Percentiles rank a stretch among this genome's conserved stretches.
phyloP scores from a whole-genome alignment of 2,888 invertebrate species.

The Apomyelois bistriatella region DNA sequence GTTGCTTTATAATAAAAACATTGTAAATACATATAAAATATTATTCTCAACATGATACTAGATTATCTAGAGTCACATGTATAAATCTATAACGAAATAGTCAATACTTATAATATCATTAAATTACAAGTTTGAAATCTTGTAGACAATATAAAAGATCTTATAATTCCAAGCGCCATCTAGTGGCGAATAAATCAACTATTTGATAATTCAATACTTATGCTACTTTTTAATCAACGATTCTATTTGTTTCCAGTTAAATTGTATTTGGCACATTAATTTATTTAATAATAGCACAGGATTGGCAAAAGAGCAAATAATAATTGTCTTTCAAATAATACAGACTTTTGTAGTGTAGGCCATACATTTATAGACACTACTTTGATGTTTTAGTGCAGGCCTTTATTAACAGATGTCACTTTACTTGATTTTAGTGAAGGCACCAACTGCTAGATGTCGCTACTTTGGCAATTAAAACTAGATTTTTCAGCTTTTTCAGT shows the following conservation, averaged over 20 bases:
- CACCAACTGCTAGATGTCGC: not conserved
- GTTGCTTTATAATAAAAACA: slow-evolving; percentile 16
- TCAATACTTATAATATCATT: slow-evolving; percentile 19
- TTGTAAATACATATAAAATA: slow-evolving; percentile 18
- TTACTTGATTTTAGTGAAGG: not conserved
- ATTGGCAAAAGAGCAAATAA: too few relatives aligned
- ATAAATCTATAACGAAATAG: slow-evolving; percentile 17
- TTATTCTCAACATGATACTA: slow-evolving; percentile 18
- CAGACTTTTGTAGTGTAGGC: too few relatives aligned
- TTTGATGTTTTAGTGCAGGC: not conserved
- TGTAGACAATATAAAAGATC: slow-evolving; percentile 9
- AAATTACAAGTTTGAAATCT: slow-evolving; percentile 4
- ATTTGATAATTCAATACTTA: not conserved
- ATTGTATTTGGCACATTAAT: not conserved
- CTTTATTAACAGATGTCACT: not conserved
- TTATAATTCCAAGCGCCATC: slow-evolving; percentile 17
- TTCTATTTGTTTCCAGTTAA: not conserved
- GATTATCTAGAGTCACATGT: slow-evolving; percentile 15
- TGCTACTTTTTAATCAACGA: not conserved
- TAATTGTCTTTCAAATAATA: too few relatives aligned
- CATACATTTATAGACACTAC: not conserved
- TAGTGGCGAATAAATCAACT: slow-evolving; percentile 15
- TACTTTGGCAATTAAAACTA: not conserved
- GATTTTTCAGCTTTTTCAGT: too few relatives aligned
- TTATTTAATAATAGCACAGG: not conserved